Base-by-base conservation (phyloP, 2,888 invertebrate species). In the Aleiodes leptofemur region DNA sequence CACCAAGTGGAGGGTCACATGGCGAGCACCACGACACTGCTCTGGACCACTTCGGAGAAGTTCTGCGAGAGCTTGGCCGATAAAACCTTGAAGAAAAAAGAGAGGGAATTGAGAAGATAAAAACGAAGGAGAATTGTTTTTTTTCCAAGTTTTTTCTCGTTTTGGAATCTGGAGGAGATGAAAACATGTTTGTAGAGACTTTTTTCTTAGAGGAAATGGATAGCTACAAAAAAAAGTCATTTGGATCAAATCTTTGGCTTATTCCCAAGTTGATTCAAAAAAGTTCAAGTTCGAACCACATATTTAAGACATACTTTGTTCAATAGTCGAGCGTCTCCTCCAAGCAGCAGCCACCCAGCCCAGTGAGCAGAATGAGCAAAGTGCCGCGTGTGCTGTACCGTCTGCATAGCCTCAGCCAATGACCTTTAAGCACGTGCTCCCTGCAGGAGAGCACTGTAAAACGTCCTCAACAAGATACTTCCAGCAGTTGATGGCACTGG, bases 361-460 rank as follows among this genome's bases (percentile, higher is more conserved):
- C 98, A 98, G 90, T 98, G 97, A 8, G 96, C 96, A 0, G 97
- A 97, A 90, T 97, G 97, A 0, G 96, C 96, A 89, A 97, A 97
- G 87, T 97, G 97, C 87, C 97, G 96, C 0, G 98, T 97, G 84
- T 97, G 97, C 77, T 98, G 97, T 0, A 98, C 97, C 0, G 97
- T 97, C 87, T 97, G 96, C 96, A 97, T 97, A 0, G 97, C 97
- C 87, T 97, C 97, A 0, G 96, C 95, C 29, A 98, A 90, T 0
- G 98, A 98, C 85, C 96, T 94, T 0, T 95, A 95, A 2, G 95
- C 95, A 78, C 95, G 91, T 66, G 95, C 94, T 55, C 96, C 96
- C 89, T 96, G 97, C 66, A 98, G 90, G 80, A 98, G 90, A 0
- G 97, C 96, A 0, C 97, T 97, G 87, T 98, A 98, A 82, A 98